These are phyloP conservation scores for Xiphorhynchus elegans DNA, from an alignment of 2,113 vertebrate species.

Conservation along the genomic window DNA sequence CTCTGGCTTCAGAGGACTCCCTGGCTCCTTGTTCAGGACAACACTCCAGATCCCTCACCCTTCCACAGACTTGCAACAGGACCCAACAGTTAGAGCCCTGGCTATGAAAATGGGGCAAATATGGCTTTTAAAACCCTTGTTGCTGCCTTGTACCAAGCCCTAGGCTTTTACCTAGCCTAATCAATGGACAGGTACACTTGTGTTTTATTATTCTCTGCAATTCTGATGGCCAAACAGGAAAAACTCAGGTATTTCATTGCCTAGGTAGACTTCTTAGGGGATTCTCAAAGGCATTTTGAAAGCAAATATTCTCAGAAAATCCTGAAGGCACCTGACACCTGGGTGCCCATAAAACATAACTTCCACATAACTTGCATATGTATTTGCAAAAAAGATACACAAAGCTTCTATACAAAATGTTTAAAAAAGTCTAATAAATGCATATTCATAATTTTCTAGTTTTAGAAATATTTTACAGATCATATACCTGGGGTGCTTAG, in stretches of 20 bases:
- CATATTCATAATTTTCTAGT: neutral
- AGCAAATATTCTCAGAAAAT: neutral
- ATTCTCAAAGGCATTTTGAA: constrained; percentile 2
- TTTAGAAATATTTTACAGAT: neutral
- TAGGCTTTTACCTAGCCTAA: neutral
- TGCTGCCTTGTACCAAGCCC: neutral
- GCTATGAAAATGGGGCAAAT: neutral
- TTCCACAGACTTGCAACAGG: neutral
- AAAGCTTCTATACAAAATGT: neutral
- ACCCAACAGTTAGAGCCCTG: neutral
- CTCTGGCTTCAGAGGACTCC: neutral
- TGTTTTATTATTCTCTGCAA: neutral
- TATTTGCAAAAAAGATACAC: neutral
- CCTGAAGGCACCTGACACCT: neutral
- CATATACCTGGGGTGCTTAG: neutral
- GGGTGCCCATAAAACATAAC: neutral
- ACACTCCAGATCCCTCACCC: neutral
- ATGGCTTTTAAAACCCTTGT: neutral
- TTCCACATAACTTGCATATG: neutral
- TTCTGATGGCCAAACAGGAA: neutral
- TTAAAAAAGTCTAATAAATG: neutral
- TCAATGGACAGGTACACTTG: accelerated
- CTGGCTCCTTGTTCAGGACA: neutral
- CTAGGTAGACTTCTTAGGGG: neutral
- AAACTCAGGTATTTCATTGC: neutral